Conservation (phyloP, 35 echinoderm and acorn worm species). For the Heliocidaris erythrogramma region DNA sequence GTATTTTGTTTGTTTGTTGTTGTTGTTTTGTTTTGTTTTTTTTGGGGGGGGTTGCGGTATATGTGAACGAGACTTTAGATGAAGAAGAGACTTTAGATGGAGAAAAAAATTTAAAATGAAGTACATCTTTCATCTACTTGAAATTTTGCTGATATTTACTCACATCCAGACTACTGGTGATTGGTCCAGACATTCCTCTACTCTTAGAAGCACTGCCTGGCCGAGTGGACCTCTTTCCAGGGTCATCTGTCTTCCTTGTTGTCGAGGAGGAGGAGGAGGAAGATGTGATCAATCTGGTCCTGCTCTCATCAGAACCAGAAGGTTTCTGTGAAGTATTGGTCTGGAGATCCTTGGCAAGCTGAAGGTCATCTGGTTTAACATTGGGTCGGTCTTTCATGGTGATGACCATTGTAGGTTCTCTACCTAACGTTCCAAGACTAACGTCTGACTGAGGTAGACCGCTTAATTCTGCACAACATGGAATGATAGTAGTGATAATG, state of each 20-base stretch:
- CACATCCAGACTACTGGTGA: constrained; percentile 92
- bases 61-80: no score
- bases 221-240: background rate
- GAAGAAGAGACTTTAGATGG: no score
- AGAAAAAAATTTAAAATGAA: no score
- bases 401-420: constrained; percentile 57
- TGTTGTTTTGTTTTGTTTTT: no score
- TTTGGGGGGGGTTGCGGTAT: no score
- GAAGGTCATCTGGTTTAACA: constrained; percentile 23
- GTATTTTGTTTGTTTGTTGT: no score
- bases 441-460: constrained; percentile 81
- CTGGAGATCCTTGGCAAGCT: constrained; percentile 15
- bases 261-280: background rate
- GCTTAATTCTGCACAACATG: constrained; percentile 59
- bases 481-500: background rate
- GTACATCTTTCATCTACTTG: no score
- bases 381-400: constrained; percentile 60
- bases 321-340: background rate
- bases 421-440: constrained; percentile 7
- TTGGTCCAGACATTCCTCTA: constrained; percentile 82
- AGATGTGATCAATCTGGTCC: background rate
- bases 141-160: background rate
- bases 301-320: background rate
- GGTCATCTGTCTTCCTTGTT: background rate
- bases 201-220: constrained; percentile 66